phyloP scores from a whole-genome alignment of 2,113 vertebrate genomes.

The Lynx canadensis region DNA sequence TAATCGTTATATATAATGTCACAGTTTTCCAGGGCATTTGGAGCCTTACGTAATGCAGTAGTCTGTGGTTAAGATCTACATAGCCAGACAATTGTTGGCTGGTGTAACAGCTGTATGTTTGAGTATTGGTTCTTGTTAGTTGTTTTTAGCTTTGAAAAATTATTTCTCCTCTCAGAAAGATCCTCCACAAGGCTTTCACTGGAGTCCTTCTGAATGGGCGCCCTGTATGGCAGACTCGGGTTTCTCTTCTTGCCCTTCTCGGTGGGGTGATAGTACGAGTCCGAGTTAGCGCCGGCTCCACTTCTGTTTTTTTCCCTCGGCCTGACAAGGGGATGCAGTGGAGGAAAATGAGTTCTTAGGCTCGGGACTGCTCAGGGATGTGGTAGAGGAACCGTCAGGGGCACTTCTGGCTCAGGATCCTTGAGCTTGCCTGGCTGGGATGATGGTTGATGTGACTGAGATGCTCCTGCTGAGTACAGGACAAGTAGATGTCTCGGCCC shows the following conservation, averaged over 20 bases:
- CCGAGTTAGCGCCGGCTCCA: neutral
- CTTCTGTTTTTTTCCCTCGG: neutral
- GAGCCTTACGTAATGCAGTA: neutral
- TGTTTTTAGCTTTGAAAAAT: constrained; percentile 29
- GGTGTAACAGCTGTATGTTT: neutral
- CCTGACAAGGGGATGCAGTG: neutral
- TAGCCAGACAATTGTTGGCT: neutral
- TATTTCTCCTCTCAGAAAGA: neutral
- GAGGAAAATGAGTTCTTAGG: neutral
- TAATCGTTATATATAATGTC: neutral
- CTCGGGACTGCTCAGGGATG: neutral
- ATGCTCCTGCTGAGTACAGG: neutral
- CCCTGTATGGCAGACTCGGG: neutral
- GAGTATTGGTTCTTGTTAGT: constrained; percentile 40
- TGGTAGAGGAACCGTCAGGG: neutral
- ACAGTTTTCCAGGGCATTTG: neutral
- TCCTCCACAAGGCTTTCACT: neutral
- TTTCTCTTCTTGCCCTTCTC: neutral
- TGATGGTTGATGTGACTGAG: neutral
- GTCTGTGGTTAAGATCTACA: constrained; percentile 16
- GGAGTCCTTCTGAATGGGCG: neutral
- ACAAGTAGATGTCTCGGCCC: neutral
- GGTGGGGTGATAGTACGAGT: neutral
- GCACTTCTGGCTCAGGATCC: neutral
- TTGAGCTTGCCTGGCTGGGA: neutral